These are phyloP conservation scores for Esox lucius DNA, from an alignment of 2,797 vertebrate species.

Conservation along the genomic window DNA sequence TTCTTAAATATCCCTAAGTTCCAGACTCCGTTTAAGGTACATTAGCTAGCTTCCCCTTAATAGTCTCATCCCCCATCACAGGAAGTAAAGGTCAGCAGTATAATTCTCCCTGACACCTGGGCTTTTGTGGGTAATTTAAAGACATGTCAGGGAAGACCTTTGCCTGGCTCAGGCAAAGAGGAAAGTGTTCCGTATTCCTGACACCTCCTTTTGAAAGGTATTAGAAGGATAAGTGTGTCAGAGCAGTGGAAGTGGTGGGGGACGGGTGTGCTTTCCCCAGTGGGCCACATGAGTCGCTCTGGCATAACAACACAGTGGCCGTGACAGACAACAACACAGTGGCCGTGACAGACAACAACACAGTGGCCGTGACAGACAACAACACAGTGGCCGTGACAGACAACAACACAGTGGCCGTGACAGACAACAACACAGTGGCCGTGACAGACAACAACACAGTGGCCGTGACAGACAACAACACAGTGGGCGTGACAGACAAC, in stretches of 20 bases:
- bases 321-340: slow-evolving; percentile 8
- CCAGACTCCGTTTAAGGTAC: slow-evolving; percentile 32
- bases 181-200: slow-evolving; percentile 47
- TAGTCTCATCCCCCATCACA: slow-evolving; percentile 35
- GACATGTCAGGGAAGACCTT: slow-evolving; percentile 52
- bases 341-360: slow-evolving; percentile 8
- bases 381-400: slow-evolving; percentile 9
- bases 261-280: slow-evolving; percentile 25
- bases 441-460: slow-evolving; percentile 12
- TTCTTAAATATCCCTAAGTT: slow-evolving; percentile 12
- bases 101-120: slow-evolving; percentile 39
- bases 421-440: slow-evolving; percentile 11
- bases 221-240: slow-evolving; percentile 32
- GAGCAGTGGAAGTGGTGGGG: slow-evolving; percentile 21
- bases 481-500: slow-evolving; percentile 9
- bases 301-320: slow-evolving; percentile 19
- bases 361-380: slow-evolving; percentile 9
- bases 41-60: slow-evolving; percentile 54
- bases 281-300: slow-evolving; percentile 5
- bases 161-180: slow-evolving; percentile 29
- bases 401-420: slow-evolving; percentile 10
- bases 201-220: slow-evolving; percentile 39
- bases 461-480: slow-evolving; percentile 8
- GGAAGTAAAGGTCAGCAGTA: slow-evolving; percentile 47
- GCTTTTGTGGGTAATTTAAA: slow-evolving; percentile 52